Percentiles rank a stretch among this genome's conserved stretches.
phyloP scores from a whole-genome alignment of 37 sponge, comb jelly and placozoan species.

The Halisarca cf. caerulea region DNA sequence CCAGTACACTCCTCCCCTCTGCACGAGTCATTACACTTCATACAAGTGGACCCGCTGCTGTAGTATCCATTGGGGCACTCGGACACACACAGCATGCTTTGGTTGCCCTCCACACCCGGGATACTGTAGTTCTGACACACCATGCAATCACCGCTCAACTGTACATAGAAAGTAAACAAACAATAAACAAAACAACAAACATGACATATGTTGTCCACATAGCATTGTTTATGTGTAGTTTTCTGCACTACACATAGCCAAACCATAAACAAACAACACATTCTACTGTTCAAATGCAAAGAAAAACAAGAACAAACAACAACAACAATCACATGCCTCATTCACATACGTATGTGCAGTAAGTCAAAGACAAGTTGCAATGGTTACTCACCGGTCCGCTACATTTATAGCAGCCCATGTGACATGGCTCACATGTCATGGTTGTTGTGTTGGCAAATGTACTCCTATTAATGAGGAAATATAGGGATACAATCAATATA shows the following conservation, averaged over 20 bases:
- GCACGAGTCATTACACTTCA: conserved; percentile 54
- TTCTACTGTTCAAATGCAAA: too few species aligned
- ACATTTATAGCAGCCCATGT: conserved; percentile 34
- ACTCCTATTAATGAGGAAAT: neutral
- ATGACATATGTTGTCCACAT: too few species aligned
- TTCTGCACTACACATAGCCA: too few species aligned
- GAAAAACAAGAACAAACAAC: too few species aligned
- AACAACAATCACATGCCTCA: too few species aligned
- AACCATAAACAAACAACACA: too few species aligned
- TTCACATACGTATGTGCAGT: neutral
- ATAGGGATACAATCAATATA: neutral
- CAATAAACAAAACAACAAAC: too few species aligned
- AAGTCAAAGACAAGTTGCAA: neutral
- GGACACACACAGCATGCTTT: conserved; percentile 37
- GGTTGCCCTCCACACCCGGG: neutral
- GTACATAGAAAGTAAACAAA: too few species aligned
- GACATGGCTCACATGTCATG: conserved; percentile 48
- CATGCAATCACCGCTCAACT: conserved; percentile 36
- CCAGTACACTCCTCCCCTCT: conserved; percentile 68
- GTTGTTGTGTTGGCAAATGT: conserved; percentile 26
- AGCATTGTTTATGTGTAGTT: too few species aligned
- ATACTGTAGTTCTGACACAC: conserved; percentile 18
- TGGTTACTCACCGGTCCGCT: conserved; percentile 39
- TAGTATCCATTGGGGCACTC: conserved; percentile 47
- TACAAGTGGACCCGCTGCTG: conserved; percentile 22